Conservation (phyloP, 2,797 vertebrate genomes). For the Muscicapa comitata region DNA sequence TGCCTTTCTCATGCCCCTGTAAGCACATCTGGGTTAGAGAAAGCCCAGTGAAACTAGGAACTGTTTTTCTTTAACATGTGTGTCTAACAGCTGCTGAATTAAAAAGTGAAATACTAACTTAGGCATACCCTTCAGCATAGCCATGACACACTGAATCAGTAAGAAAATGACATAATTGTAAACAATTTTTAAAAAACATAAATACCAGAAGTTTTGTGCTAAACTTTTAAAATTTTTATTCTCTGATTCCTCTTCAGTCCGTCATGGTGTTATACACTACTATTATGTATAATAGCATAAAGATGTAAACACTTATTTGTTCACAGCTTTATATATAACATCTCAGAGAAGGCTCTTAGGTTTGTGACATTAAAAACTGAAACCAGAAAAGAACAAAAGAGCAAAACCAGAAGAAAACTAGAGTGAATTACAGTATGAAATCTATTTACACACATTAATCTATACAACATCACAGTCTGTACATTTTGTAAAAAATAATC, state of each 20-base stretch:
- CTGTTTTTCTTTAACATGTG: not conserved
- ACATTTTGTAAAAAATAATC: conserved; percentile 59
- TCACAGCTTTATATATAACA: conserved; percentile 30
- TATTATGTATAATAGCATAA: not conserved
- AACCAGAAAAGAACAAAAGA: not conserved
- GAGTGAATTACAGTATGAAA: conserved; percentile 30
- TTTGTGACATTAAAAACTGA: conserved; percentile 11
- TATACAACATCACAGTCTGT: conserved; percentile 53
- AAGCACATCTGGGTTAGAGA: not conserved
- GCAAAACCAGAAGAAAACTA: not conserved
- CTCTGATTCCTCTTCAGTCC: conserved; percentile 20
- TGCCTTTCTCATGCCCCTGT: not conserved
- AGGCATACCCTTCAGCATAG: not conserved
- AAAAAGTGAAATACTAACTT: not conserved
- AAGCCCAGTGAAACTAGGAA: not conserved
- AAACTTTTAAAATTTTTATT: conserved; percentile 47
- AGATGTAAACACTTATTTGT: conserved; percentile 51
- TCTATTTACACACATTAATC: conserved; percentile 53
- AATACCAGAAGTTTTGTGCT: not conserved
- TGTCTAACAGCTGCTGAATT: not conserved
- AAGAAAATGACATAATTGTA: not conserved
- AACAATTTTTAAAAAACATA: not conserved
- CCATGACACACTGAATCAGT: not conserved
- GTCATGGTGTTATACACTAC: not conserved
- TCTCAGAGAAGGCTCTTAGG: not conserved